Percentiles rank a stretch among this genome's conserved stretches.
Evolutionary conservation across 37 sponge, comb jelly and placozoan genomes (phyloP).

Genomic region (Halisarca cf. caerulea): DNA sequence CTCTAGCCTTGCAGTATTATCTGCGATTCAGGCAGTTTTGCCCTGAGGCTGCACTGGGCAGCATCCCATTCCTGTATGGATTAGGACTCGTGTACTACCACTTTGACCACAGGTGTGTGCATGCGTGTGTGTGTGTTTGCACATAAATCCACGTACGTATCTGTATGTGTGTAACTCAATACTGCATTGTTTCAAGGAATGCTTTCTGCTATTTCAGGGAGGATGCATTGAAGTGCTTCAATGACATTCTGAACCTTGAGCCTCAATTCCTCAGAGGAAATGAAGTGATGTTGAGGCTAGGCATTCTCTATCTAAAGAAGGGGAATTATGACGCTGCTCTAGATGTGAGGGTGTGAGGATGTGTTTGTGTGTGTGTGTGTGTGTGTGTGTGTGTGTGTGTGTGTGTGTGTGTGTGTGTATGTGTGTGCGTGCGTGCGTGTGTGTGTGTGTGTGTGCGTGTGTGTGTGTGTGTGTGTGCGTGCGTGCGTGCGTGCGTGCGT

Average conservation of each 20-base stretch:
- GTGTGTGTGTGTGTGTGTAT: too few relatives aligned
- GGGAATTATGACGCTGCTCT: conserved; percentile 38
- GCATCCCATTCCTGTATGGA: conserved; percentile 72
- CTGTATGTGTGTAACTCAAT: too few relatives aligned
- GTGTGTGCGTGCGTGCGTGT: too few relatives aligned
- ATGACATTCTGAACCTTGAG: conserved; percentile 41
- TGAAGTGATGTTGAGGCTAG: conserved; percentile 69
- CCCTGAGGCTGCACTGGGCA: not conserved
- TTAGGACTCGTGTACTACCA: conserved; percentile 83
- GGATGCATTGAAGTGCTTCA: conserved; percentile 39
- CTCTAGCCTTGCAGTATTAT: conserved; percentile 67
- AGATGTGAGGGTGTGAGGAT: conserved; percentile 21
- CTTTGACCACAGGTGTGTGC: conserved; percentile 73
- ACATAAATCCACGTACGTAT: not conserved
- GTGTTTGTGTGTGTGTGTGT: too few relatives aligned
- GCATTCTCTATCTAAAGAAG: conserved; percentile 62
- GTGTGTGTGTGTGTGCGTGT: too few relatives aligned
- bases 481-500: too few relatives aligned
- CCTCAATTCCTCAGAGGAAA: conserved; percentile 58
- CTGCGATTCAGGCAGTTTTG: not conserved
- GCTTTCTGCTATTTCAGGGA: conserved; percentile 35
- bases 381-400: too few relatives aligned
- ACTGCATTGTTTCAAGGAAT: not conserved
- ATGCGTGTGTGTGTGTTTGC: conserved; percentile 40
- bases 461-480: too few relatives aligned